Evolutionary conservation across 2,113 vertebrate species (phyloP), one percentile per base, ranked within the genome.

Genomic region (Takifugu flavidus): DNA sequence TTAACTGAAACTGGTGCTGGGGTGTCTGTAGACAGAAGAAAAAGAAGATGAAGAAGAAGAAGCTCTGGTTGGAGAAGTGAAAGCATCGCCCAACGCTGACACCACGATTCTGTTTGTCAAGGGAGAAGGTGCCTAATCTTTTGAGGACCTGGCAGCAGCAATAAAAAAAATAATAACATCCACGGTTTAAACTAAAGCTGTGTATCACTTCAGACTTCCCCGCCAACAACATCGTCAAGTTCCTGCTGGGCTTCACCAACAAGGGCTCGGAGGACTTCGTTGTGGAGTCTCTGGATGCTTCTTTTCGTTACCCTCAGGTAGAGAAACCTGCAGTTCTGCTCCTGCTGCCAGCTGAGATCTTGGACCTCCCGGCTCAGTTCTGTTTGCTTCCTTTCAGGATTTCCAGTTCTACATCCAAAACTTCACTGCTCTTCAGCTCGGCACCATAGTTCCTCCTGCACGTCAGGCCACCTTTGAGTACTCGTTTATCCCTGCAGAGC

Each of bases 341-440:
- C 3, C 26, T 14, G 0, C 52, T 1, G 14, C 27, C 10, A 0
- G 51, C 26, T 1, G 13, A 15, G 28, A 6, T 2, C 13, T n/a
- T 5, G 14, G 51, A 29, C 52, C 26, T 10, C 11, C 34, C 4
- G 10, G 27, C 3, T 6, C 0, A 4, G n/a, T 7, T 15, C 15
- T 0, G 0, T 14, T 12, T 0, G 5, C 3, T 2, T 15, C 1
- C 4, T 1, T 0, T 34, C 74, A 89, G 79, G 97, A 99, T 84
- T 98, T 96, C 67, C 97, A 99, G 89, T 99, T 98, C 80, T 98
- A 95, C 62, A 99, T 99, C 84, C 97, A 99, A 92, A 98, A 99
- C 88, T 99, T 99, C 92, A 98, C 97, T 0, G 96, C 97, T 14
- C 93, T 99, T 5, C 92, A 95, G 83, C 89, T 99, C 50, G 93